Percentiles rank a stretch among this genome's conserved stretches.
Conservation (phyloP, 2,888 invertebrate genomes). For the Tanytarsus gracilentus region DNA sequence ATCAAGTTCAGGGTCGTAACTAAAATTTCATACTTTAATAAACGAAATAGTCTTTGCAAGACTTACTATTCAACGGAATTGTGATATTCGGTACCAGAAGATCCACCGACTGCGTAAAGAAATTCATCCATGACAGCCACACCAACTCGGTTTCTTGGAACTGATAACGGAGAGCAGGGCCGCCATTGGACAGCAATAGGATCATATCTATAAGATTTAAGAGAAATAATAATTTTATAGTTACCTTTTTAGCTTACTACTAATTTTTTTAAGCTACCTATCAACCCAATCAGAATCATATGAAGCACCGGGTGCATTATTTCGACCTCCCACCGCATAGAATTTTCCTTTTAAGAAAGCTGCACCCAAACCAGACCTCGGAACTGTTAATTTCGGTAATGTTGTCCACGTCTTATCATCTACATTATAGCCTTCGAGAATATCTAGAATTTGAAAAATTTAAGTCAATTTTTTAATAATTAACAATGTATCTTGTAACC, state of each 20-base stretch:
- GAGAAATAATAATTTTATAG: neutral
- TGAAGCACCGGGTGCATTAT: slow-evolving; percentile 80
- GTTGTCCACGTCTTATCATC: slow-evolving; percentile 78
- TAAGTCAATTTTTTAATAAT: too few relatives aligned
- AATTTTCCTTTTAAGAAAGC: slow-evolving; percentile 80
- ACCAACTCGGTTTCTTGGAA: slow-evolving; percentile 78
- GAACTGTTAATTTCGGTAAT: slow-evolving; percentile 73
- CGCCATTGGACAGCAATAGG: slow-evolving; percentile 79
- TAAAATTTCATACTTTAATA: slow-evolving; percentile 37
- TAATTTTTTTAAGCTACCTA: slow-evolving; percentile 31
- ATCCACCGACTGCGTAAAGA: slow-evolving; percentile 86
- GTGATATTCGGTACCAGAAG: slow-evolving; percentile 76
- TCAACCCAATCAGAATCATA: slow-evolving; percentile 86
- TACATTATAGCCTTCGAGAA: slow-evolving; percentile 80
- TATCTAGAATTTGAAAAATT: too few relatives aligned
- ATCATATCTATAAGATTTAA: slow-evolving; percentile 53
- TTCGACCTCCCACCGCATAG: slow-evolving; percentile 87
- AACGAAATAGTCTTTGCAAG: neutral
- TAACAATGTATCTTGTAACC: too few relatives aligned
- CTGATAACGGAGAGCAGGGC: slow-evolving; percentile 78
- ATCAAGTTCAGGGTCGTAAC: slow-evolving; percentile 80
- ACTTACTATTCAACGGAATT: slow-evolving; percentile 79
- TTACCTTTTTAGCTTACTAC: neutral
- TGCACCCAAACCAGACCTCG: slow-evolving; percentile 78
- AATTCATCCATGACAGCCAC: slow-evolving; percentile 91